Conservation (phyloP, 2,113 vertebrate genomes). For the Asarcornis scutulata region DNA sequence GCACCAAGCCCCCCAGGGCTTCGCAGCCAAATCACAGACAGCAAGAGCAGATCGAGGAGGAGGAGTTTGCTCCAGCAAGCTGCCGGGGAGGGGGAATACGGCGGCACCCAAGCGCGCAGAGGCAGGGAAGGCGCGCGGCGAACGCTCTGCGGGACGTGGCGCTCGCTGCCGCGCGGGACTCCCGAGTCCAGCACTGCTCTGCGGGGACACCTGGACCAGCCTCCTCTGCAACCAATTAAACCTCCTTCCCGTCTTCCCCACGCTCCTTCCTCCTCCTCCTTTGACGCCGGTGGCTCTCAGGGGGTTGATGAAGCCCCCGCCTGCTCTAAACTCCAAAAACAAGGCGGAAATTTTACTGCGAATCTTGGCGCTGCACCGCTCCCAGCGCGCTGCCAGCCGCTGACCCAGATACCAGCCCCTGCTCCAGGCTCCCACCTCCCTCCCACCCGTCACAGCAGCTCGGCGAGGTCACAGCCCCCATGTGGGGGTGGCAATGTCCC, state of each 20-base stretch:
- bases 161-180: not conserved
- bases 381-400: not conserved
- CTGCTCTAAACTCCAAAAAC: not conserved
- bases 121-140: not conserved
- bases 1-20: not conserved
- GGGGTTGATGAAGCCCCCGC: not conserved
- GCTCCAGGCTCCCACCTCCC: not conserved
- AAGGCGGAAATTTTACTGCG: not conserved
- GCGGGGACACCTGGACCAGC: accelerated
- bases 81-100: not conserved
- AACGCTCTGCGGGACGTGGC: not conserved
- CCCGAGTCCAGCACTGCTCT: not conserved
- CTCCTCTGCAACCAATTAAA: not conserved
- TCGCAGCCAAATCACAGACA: not conserved
- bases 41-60: not conserved
- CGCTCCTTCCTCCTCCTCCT: not conserved
- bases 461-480: not conserved
- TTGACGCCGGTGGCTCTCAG: not conserved
- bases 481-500: not conserved
- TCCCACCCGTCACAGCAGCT: not conserved
- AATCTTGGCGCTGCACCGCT: not conserved
- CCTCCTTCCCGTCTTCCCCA: not conserved
- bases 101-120: not conserved
- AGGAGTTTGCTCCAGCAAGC: not conserved
- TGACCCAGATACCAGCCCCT: not conserved